These are phyloP conservation scores for Pandemis corylana DNA, from an alignment of 2,888 invertebrate genomes.

Conservation along the genomic window DNA sequence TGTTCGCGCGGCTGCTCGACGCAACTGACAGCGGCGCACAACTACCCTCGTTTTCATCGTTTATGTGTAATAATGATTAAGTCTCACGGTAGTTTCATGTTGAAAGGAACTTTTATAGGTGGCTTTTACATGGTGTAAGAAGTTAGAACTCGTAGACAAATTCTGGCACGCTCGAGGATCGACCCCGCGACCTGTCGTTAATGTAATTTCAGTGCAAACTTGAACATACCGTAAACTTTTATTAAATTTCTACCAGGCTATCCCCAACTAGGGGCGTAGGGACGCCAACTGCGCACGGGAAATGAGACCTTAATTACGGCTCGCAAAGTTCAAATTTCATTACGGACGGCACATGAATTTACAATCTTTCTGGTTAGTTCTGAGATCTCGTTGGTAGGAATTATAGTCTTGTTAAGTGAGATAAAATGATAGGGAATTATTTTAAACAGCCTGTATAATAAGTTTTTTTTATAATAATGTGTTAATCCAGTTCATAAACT, in stretches of 20 bases:
- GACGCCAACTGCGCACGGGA: neutral
- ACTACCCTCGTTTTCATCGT: too few relatives aligned
- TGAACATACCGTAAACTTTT: constrained; percentile 26
- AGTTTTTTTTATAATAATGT: too few relatives aligned
- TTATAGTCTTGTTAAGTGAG: neutral
- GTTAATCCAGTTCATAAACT: too few relatives aligned
- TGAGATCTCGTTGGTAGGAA: neutral
- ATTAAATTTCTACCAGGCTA: constrained; percentile 37
- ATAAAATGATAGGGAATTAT: neutral
- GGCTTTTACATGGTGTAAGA: neutral
- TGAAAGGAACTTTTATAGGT: neutral
- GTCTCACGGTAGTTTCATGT: too few relatives aligned
- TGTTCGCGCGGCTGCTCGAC: too few relatives aligned
- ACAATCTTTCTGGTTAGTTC: neutral
- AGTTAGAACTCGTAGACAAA: constrained; percentile 5
- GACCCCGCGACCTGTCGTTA: constrained; percentile 8
- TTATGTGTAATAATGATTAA: too few relatives aligned
- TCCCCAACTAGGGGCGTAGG: neutral
- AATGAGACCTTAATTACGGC: neutral
- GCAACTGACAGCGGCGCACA: too few relatives aligned
- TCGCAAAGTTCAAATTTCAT: constrained; percentile 9
- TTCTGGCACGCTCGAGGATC: constrained; percentile 11
- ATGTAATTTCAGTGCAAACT: constrained; percentile 34
- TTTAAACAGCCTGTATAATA: neutral
- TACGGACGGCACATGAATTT: neutral